Conservation (phyloP, 1,140 invertebrate species). For the Drosophila ohnishii region DNA sequence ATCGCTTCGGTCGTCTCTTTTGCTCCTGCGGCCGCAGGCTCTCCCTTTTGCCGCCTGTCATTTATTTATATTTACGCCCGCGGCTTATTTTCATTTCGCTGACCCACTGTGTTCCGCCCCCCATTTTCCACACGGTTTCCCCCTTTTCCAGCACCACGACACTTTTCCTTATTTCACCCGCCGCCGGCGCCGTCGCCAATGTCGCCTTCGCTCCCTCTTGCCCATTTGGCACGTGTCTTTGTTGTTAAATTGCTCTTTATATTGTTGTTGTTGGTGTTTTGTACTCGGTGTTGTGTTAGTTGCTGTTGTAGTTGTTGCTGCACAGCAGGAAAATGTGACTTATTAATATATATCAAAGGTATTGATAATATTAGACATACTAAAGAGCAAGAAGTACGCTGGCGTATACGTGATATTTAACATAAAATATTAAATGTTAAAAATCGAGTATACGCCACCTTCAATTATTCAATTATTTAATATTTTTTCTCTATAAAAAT, state of each 20-base stretch:
- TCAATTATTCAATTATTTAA: background rate
- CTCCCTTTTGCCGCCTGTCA: constrained; percentile 36
- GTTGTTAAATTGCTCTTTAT: constrained; percentile 74
- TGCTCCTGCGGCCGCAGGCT: constrained; percentile 1
- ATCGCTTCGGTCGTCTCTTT: constrained; percentile 1
- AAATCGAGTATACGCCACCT: background rate
- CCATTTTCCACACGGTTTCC: constrained; percentile 1
- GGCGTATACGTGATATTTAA: background rate
- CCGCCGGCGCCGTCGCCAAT: background rate
- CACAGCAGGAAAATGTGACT: background rate
- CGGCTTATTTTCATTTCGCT: constrained; percentile 74
- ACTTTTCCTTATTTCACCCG: constrained; percentile 7
- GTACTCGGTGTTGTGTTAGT: constrained; percentile 8
- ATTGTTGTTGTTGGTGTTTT: constrained; percentile 15
- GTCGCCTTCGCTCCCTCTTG: constrained; percentile 7
- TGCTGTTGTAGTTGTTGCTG: constrained; percentile 17
- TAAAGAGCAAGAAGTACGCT: background rate
- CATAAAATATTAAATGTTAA: background rate
- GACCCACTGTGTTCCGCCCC: constrained; percentile 53
- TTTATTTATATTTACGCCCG: constrained; percentile 80
- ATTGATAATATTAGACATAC: background rate
- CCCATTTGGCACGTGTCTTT: constrained; percentile 65
- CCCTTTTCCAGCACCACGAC: background rate
- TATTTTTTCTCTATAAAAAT: background rate
- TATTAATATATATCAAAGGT: background rate